phyloP scores from a whole-genome alignment of 2,797 vertebrate species.

The Lophius americanus region DNA sequence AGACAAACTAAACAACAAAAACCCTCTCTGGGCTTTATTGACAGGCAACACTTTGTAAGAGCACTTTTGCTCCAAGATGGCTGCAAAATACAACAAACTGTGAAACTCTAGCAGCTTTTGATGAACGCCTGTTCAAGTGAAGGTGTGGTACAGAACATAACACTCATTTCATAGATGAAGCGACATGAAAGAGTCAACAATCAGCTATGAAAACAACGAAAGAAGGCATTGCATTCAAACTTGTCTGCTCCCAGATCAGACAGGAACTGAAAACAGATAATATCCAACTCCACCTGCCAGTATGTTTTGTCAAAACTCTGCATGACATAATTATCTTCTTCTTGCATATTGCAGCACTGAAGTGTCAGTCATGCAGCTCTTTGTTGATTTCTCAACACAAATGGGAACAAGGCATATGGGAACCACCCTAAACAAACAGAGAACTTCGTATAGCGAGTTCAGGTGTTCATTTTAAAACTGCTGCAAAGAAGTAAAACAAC shows the following conservation, averaged over 20 bases:
- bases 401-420: conserved; percentile 4
- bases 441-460: neutral
- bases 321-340: conserved; percentile 4
- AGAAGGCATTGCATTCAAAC: conserved; percentile 27
- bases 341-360: neutral
- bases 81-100: neutral
- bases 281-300: neutral
- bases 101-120: too few species aligned
- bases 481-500: too few species aligned
- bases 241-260: conserved; percentile 24
- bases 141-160: neutral
- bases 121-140: neutral
- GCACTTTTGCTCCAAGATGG: conserved; percentile 9
- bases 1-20: conserved; percentile 74
- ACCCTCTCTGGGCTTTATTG: conserved; percentile 69
- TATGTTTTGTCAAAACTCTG: neutral
- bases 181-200: conserved; percentile 43
- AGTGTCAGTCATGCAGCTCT: neutral
- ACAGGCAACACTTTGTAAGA: conserved; percentile 40
- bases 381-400: conserved; percentile 23
- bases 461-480: neutral
- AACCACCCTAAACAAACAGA: conserved; percentile 34
- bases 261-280: neutral
- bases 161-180: conserved; percentile 22
- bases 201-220: conserved; percentile 28